Evolutionary conservation across 2,888 invertebrate species (phyloP).

Genomic region (Rhagonycha lutea): DNA sequence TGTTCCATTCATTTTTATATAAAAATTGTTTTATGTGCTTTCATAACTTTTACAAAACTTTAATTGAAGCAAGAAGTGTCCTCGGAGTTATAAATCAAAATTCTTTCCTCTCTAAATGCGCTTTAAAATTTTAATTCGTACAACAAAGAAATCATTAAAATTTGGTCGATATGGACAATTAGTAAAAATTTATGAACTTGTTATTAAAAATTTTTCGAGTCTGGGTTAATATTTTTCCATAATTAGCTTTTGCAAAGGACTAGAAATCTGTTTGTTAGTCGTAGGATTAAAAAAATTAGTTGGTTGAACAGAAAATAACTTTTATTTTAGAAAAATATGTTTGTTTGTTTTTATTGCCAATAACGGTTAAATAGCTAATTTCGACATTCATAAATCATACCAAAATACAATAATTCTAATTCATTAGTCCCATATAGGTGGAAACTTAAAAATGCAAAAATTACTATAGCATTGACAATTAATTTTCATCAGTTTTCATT

Average conservation of each 20-base stretch:
- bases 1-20: neutral
- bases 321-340: too few species aligned
- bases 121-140: neutral
- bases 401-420: too few species aligned
- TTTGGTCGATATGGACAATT: neutral
- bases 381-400: too few species aligned
- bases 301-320: too few species aligned
- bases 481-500: neutral
- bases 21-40: neutral
- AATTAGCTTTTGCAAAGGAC: too few species aligned
- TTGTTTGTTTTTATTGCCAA: too few species aligned
- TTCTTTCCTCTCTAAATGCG: neutral
- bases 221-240: neutral
- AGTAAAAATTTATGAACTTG: neutral
- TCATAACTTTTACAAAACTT: neutral
- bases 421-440: neutral
- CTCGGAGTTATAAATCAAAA: neutral
- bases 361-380: too few species aligned
- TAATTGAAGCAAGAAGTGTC: neutral
- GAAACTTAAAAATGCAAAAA: neutral
- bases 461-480: neutral
- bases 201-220: neutral
- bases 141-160: neutral
- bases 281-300: too few species aligned
- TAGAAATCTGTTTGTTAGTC: too few species aligned